Evolutionary conservation across 1,140 invertebrate genomes (phyloP).

Genomic region (Ericerus pela): DNA sequence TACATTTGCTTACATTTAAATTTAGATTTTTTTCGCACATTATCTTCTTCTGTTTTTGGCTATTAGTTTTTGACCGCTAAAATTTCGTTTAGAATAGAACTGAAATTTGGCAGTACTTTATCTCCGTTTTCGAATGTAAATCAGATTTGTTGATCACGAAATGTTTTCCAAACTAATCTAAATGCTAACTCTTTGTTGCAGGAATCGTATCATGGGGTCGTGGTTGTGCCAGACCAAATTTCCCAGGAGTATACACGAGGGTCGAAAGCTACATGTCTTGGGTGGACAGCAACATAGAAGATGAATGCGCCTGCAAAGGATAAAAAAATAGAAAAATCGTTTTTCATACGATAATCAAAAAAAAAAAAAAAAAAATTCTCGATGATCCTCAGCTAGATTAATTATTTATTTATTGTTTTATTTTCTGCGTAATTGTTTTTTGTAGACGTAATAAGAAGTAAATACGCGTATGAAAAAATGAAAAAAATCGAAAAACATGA

Average conservation of each 20-base stretch:
- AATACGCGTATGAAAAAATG: background rate
- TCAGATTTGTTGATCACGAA: background rate
- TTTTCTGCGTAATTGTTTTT: no score
- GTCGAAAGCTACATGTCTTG: conserved; percentile 52
- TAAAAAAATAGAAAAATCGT: background rate
- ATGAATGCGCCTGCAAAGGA: conserved; percentile 36
- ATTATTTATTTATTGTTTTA: conserved; percentile 12
- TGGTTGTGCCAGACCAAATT: conserved; percentile 54
- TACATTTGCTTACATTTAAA: no score
- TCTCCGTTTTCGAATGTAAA: no score
- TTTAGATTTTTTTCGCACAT: no score
- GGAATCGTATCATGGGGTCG: conserved; percentile 64
- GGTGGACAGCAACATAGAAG: conserved; percentile 37
- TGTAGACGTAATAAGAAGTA: no score
- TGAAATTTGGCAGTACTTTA: no score
- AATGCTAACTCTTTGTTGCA: no score
- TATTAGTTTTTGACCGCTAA: no score
- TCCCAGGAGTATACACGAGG: conserved; percentile 60
- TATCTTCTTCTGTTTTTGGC: no score
- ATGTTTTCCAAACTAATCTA: background rate
- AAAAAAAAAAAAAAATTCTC: background rate
- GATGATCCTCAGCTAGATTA: conserved; percentile 9
- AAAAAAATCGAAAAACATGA: background rate
- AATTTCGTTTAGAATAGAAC: no score
- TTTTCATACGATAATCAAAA: background rate